Base-by-base conservation (phyloP, 1,140 invertebrate genomes). In the Druon quercuslanigerum region DNA sequence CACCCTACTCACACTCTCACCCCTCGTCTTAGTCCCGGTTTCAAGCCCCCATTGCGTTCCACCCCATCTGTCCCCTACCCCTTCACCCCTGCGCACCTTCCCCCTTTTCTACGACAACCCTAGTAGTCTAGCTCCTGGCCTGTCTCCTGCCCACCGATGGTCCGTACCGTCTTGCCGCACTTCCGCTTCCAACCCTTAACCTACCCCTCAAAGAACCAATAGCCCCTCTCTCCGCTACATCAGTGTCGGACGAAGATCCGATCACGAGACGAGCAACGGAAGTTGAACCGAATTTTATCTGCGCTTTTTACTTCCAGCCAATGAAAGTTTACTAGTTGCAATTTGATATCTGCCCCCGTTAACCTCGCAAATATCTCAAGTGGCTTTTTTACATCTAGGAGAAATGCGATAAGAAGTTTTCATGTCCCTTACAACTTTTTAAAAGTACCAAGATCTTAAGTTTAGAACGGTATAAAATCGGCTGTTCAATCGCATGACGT, bases 251-350 rank as follows among this genome's bases (percentile, higher is more conserved):
- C 60, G 60, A 46, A 66, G 60, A 66, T 66, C 25, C 60, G 60
- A 66, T 66, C 60, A 66, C 60, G 60, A 46, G 60, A 66, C 60
- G 60, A 66, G 60, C 60, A 66, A 66, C 60, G 60, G 60, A 66
- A 66, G 60, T 66, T 66, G 13, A 66, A 66, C 60, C 60, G 60
- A 66, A 66, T 66, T 66, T 66, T 66, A 66, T 66, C 60, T 66
- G 14, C 60, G 60, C 60, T 66, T 66, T 66, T 66, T 40, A 66
- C 60, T 66, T 40, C 60, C 60, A 66, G 25, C 60, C 60, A 66
- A 66, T 66, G 60, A 66, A 66, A 66, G 60, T 66, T 66, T 66
- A 66, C 60, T 66, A 66, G 60, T 66, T 66, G 60, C 60, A 66
- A 40, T 66, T 66, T 66, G 60, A 66, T 66, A 66, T 66, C 60